Conservation (phyloP, 2,888 invertebrate genomes). For the Podotricha telesiphe region DNA sequence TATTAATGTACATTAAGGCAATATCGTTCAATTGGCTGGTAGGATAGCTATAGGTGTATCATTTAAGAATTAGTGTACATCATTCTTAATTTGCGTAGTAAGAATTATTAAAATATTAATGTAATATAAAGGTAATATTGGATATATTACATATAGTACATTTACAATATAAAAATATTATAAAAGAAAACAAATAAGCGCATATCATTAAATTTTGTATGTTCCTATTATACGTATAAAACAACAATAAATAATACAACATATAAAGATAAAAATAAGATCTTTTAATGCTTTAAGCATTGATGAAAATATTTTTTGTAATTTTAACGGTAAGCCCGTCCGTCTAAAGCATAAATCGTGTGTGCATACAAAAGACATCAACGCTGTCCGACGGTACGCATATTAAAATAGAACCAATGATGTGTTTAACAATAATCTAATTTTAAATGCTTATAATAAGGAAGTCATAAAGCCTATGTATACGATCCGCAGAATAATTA, state of each 20-base stretch:
- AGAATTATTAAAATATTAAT: not conserved
- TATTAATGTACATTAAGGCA: not conserved
- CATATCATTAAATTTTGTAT: not conserved
- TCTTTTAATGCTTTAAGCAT: not conserved
- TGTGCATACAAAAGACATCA: conserved; percentile 71
- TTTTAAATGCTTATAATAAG: conserved; percentile 3
- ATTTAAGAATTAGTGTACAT: not conserved
- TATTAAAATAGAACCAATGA: not conserved
- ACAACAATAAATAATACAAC: not conserved
- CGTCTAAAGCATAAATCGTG: conserved; percentile 18
- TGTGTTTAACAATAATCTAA: not conserved
- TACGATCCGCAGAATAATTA: not conserved
- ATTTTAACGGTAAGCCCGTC: conserved; percentile 6
- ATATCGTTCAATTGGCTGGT: not conserved
- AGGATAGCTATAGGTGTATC: not conserved
- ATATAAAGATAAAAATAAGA: not conserved
- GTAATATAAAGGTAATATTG: not conserved
- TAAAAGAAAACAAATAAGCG: not conserved
- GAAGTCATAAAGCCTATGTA: not conserved
- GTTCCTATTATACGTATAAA: not conserved
- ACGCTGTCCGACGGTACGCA: conserved; percentile 60
- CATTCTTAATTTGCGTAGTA: not conserved
- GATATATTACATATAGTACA: not conserved
- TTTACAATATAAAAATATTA: not conserved
- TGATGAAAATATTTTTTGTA: not conserved